Evolutionary conservation across 2,888 invertebrate genomes (phyloP), one percentile per base, ranked within the genome.

Genomic region (Brenthis daphne): DNA sequence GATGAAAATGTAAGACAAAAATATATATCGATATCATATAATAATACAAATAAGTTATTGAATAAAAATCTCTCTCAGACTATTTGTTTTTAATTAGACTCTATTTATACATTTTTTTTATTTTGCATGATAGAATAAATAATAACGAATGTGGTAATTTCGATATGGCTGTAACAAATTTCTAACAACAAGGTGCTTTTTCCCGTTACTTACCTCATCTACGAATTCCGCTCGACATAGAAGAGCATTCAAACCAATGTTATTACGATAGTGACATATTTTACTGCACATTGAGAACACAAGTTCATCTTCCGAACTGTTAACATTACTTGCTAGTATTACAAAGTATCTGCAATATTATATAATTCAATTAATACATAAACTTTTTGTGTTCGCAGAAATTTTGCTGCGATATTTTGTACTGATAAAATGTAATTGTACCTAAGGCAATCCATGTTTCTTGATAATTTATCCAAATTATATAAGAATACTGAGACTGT

Each of bases 261-360:
- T 20, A 20, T 58, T 58, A 8, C 58, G 43, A 58, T 58, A 58
- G 4, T 58, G 47, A 58, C 58, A 47, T 24, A 58, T 58, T 48
- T 58, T 58, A 24, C 47, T 48, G 20, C 47, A 47, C 20, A 58
- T 43, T 47, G 47, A 58, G 20, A 58, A 58, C 58, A 58, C 20
- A 47, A 43, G 43, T 14, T 58, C 58, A 24, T 58, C 58, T 58
- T 58, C 58, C 16, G 43, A 6, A 48, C 6, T 58, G 6, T 47
- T 47, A 47, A 43, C 43, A 24, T 58, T 24, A n/a, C 13, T 58
- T 24, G 47, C 16, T 6, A 58, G 20, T 47, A 48, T 47, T 2
- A 58, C 47, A 12, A 58, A 58, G 14, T 58, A 5, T 47, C 47
- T 58, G 24, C 1, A 58, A 58, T 5, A 47, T 43, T 20, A 11